Conservation (phyloP, 2,113 vertebrate genomes). For the Leucosticte australis region DNA sequence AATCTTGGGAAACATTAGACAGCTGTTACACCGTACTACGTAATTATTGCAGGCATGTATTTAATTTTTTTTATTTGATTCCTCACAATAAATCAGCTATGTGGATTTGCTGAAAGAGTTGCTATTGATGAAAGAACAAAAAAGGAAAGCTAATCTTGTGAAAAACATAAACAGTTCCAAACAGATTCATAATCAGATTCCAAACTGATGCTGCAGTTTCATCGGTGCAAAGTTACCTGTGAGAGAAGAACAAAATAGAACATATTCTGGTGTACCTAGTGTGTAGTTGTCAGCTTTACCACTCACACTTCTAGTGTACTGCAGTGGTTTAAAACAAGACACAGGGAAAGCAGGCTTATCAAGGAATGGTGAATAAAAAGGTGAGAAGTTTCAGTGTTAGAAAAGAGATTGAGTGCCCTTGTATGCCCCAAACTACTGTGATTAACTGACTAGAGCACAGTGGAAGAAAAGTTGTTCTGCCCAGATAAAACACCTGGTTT, state of each 20-base stretch:
- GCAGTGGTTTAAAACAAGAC: neutral
- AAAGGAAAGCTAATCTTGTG: neutral
- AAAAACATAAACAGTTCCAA: neutral
- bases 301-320: neutral
- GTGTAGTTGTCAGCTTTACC: neutral
- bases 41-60: neutral
- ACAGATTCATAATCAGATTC: neutral
- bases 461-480: neutral
- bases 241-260: neutral
- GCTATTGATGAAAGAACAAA: neutral
- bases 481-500: rapidly evolving
- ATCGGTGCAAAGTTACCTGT: neutral
- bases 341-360: neutral
- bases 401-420: rapidly evolving
- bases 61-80: neutral
- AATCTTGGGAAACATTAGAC: neutral
- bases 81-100: neutral
- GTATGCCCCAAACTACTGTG: rapidly evolving
- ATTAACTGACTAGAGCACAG: neutral
- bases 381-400: neutral
- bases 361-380: neutral
- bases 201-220: neutral
- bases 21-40: neutral
- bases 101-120: neutral
- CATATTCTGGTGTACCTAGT: rapidly evolving